These are phyloP conservation scores for Ptilodon capucinus DNA, from an alignment of 2,888 invertebrate genomes.

Conservation along the genomic window DNA sequence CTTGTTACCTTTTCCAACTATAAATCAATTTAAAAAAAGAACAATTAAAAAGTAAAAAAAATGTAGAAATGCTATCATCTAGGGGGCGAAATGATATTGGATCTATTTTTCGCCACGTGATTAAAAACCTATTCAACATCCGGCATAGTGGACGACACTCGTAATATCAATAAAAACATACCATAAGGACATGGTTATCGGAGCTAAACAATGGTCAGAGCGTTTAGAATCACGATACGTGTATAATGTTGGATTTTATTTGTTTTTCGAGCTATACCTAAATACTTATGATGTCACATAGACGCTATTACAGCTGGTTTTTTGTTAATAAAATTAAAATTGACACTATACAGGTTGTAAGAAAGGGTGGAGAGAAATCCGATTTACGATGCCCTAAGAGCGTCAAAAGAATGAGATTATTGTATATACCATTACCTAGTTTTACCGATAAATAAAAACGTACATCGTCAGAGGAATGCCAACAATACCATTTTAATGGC, in stretches of 20 bases:
- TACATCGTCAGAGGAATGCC: not conserved
- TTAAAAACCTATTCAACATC: not conserved
- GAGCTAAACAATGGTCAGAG: not conserved
- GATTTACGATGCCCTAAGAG: no score
- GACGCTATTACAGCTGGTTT: not conserved
- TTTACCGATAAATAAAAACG: not conserved
- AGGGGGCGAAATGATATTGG: no score
- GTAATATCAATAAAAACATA: not conserved
- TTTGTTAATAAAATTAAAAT: not conserved
- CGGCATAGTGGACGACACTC: not conserved
- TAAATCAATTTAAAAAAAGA: slow-evolving; percentile 9
- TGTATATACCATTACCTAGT: no score
- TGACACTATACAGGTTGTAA: no score
- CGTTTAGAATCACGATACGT: not conserved
- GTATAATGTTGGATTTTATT: not conserved
- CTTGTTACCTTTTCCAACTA: slow-evolving; percentile 9
- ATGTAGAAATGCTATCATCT: no score
- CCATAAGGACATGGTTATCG: not conserved
- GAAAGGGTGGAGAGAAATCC: no score
- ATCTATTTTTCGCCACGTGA: not conserved
- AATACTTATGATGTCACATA: not conserved
- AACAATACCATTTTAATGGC: not conserved
- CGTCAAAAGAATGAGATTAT: no score
- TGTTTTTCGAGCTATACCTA: not conserved
- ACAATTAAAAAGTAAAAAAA: slow-evolving; percentile 1